Base-by-base conservation (phyloP, 2,797 vertebrate genomes). In the Microctenopoma stevenorrisi region DNA sequence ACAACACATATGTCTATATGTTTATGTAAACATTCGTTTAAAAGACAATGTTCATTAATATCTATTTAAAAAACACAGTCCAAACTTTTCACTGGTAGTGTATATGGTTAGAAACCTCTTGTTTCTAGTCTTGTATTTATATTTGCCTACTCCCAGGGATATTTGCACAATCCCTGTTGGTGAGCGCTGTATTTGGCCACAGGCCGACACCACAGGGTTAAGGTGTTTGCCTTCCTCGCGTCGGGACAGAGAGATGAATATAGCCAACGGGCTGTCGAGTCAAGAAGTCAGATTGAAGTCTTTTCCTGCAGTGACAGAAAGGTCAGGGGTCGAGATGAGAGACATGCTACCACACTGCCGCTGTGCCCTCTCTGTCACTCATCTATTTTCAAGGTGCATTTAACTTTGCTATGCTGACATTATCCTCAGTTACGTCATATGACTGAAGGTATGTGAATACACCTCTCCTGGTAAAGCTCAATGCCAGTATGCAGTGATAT, bases 271-370 rank as follows among this genome's bases (percentile, higher is more conserved):
- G 38, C 72, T 30, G 33, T 25, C 28, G 50, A 84, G 73, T 79
- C 82, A 65, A 58, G 43, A 50, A 64, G 54, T 40, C 11, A 0
- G 33, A 71, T 5, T 63, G 68, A 55, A 64, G 69, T 78, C 71
- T 81, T 82, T 76, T 79, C 63, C 60, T 55, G 69, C 25, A 0
- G n/a, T 9, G 14, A 60, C 47, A 62, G n/a, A 61, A 64, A 82
- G 84, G 74, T 86, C 84, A 79, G 42, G 66, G 79, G 76, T 88
- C 57, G 16, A 67, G 55, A 63, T 35, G 49, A 73, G 66, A 42
- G 52, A 35, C 66, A 40, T n/a, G 69, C 60, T 51, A 49, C 68
- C 60, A 68, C 28, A 62, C 64, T 51, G 61, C 60, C 55, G 15
- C 66, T n/a, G 44, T 56, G 67, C 7, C 22, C 35, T 46, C 44